phyloP scores from a whole-genome alignment of 2,113 vertebrate genomes.

The Alectura lathami region DNA sequence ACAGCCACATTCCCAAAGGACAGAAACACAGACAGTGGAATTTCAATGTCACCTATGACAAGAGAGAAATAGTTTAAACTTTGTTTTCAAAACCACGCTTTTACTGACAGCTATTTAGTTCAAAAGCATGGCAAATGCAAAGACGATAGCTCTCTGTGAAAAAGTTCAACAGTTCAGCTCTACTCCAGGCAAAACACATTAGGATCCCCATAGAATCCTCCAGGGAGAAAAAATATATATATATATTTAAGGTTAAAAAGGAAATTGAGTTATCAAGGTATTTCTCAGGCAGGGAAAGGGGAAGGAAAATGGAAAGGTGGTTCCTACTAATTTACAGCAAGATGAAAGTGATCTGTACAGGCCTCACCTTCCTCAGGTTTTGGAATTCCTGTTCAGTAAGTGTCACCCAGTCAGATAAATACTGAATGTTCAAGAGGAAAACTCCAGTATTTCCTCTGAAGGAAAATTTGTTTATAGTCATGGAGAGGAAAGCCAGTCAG shows the following conservation, averaged over 20 bases:
- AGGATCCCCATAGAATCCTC: not conserved
- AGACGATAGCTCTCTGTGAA: not conserved
- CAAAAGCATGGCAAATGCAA: not conserved
- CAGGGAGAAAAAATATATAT: constrained; percentile 5
- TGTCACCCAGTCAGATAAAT: not conserved
- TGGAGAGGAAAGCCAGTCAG: not conserved
- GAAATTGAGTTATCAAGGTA: not conserved
- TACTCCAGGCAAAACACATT: not conserved
- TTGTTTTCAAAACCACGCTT: not conserved
- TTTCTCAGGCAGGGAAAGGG: not conserved
- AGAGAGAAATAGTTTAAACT: not conserved
- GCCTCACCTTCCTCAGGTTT: not conserved
- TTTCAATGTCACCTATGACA: not conserved
- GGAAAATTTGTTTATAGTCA: not conserved
- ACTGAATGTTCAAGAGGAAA: not conserved
- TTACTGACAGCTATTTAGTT: not conserved
- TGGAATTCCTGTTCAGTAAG: not conserved
- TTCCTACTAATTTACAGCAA: not conserved
- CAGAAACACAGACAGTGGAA: not conserved
- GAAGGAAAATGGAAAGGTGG: not conserved
- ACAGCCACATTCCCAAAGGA: not conserved
- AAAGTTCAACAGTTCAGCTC: not conserved
- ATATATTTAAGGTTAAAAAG: not conserved
- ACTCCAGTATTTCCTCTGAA: not conserved
- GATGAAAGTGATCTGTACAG: not conserved